These are phyloP conservation scores for Aphidius ervi DNA, from an alignment of 1,140 invertebrate species.

Conservation along the genomic window DNA sequence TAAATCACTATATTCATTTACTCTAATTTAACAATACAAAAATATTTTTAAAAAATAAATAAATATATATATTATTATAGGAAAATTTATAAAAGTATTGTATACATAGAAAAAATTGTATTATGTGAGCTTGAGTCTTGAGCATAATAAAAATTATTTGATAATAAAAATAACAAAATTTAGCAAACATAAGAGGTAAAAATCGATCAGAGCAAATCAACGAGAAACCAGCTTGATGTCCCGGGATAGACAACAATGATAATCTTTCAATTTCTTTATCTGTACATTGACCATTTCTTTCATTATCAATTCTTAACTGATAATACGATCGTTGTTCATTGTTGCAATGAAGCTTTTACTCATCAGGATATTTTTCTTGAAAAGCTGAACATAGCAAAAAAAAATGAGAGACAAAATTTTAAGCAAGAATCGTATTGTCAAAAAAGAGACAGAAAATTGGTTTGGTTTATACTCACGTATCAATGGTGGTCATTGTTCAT, in stretches of 20 bases:
- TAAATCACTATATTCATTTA: no score
- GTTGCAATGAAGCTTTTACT: constrained; percentile 5
- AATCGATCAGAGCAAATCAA: no score
- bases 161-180: no score
- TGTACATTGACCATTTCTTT: constrained; percentile 6
- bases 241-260: not conserved
- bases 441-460: not conserved
- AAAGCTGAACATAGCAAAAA: not conserved
- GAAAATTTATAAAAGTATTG: no score
- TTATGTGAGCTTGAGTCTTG: no score
- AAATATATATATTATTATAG: no score
- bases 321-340: constrained; percentile 15
- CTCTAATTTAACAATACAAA: no score
- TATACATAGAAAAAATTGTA: no score
- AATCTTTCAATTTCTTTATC: not conserved
- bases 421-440: not conserved
- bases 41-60: no score
- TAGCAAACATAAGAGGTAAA: no score
- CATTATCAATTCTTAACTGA: constrained; percentile 17
- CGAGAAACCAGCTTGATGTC: no score
- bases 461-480: not conserved
- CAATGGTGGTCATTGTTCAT: constrained; percentile 1
- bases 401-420: not conserved
- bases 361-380: not conserved
- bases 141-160: no score